Percentiles rank a stretch among this genome's conserved stretches.
phyloP scores from a whole-genome alignment of 2,113 vertebrate species.

The Dasyprocta punctata region DNA sequence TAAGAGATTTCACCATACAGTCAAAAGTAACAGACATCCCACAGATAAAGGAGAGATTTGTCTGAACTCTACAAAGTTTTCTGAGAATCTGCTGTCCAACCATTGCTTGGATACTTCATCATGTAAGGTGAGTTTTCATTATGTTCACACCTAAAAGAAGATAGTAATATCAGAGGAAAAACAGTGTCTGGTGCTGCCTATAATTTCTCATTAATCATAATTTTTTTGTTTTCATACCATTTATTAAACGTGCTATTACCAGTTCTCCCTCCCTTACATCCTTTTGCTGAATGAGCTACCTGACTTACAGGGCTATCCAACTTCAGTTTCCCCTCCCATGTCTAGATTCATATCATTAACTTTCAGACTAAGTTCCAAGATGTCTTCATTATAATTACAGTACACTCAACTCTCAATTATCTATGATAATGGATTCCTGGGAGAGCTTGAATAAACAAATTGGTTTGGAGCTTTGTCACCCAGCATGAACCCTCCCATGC shows the following conservation, averaged over 20 bases:
- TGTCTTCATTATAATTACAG: conserved; percentile 54
- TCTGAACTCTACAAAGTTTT: conserved; percentile 86
- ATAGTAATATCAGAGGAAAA: neutral
- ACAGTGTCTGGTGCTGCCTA: rapidly evolving
- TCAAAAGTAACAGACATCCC: conserved; percentile 79
- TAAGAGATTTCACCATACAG: neutral
- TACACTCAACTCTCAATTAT: conserved; percentile 49
- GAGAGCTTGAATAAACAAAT: conserved; percentile 36
- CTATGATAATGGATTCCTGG: conserved; percentile 8
- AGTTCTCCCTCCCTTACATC: neutral
- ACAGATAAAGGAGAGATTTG: conserved; percentile 89
- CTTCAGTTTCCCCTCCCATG: neutral
- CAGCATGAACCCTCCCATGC: conserved; percentile 26
- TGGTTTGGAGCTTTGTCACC: conserved; percentile 44
- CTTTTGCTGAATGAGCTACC: neutral
- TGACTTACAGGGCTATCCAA: neutral
- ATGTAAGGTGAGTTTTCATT: conserved; percentile 61
- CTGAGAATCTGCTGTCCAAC: conserved; percentile 87
- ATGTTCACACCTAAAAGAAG: conserved; percentile 7
- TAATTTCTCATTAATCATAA: conserved; percentile 6
- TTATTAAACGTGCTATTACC: neutral
- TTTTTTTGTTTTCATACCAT: neutral
- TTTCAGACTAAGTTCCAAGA: conserved; percentile 12
- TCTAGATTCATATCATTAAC: neutral
- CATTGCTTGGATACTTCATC: conserved; percentile 88